Base-by-base conservation (phyloP, 1,140 invertebrate species). In the Conopomorpha cramerella region DNA sequence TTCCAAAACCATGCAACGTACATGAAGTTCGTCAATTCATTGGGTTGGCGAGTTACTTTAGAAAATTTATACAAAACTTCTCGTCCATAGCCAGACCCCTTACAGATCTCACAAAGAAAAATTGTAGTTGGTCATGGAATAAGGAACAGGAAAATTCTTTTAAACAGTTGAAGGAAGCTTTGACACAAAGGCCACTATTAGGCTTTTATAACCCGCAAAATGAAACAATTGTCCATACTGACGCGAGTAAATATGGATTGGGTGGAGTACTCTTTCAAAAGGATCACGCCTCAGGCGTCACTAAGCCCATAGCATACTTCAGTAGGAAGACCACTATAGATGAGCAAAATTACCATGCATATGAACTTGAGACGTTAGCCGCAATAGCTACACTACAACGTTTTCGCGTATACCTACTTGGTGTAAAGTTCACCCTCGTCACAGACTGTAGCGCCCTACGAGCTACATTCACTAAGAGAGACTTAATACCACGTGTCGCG, bases 261-360 rank as follows among this genome's bases (percentile, higher is more conserved):
- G 67, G 58, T 13, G 56, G 55, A 0, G 48, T 73, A 10, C 34
- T 77, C 6, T 34, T 55, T 8, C 68, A 77, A 31, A 45, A 41
- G 38, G 42, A 50, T 25, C 14, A 8, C 1, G 43, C 43, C 11
- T 6, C 1, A 3, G 29, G 33, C 3, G 0, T 14, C 11, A 43
- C 49, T 8, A 41, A 45, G 16, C 35, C 43, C 8, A 40, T 57
- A 1, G 19, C 18, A 12, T 56, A 52, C 30, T 55, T 36, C 16
- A 49, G 45, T 33, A 14, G 41, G 19, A 33, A 32, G 10, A 48
- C 43, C 13, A 30, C 33, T 2, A 3, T 30, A 19, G 32, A 31
- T 10, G 33, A 36, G 8, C 10, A 43, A 23, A 42, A 31, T 1
- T 46, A 34, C 14, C 28, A 38, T 17, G 36, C 33, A 7, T 60